Evolutionary conservation across 2,113 vertebrate species (phyloP).

Genomic region (Zosterops japonicus): DNA sequence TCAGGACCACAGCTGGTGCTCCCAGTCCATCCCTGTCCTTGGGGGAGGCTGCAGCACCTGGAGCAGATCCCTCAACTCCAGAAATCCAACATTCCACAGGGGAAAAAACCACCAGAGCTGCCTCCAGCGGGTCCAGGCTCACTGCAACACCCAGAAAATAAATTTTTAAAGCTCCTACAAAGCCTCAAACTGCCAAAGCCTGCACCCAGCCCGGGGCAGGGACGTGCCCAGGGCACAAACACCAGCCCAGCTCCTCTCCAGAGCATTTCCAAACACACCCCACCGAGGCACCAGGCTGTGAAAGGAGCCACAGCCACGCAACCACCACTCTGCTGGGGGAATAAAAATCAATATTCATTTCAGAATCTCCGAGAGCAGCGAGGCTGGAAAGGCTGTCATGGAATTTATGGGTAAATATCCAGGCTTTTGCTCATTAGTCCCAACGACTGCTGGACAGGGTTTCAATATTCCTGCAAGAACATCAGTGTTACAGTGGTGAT

Average conservation of each 20-base stretch:
- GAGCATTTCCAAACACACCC: neutral
- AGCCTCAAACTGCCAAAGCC: neutral
- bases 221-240: neutral
- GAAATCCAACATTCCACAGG: neutral
- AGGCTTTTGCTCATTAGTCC: neutral
- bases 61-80: neutral
- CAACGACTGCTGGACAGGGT: no score
- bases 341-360: neutral
- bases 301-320: neutral
- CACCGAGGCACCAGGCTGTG: no score
- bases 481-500: accelerated
- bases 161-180: neutral
- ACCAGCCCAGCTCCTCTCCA: neutral
- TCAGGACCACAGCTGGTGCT: neutral
- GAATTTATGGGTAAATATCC: neutral
- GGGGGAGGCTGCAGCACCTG: neutral
- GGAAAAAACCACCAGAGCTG: neutral
- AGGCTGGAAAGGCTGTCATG: neutral
- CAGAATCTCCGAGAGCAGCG: neutral
- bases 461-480: accelerated
- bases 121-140: neutral
- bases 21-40: neutral
- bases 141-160: neutral
- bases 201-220: neutral
- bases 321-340: neutral